Conservation (phyloP, 2,797 vertebrate genomes). For the Ataeniobius toweri region DNA sequence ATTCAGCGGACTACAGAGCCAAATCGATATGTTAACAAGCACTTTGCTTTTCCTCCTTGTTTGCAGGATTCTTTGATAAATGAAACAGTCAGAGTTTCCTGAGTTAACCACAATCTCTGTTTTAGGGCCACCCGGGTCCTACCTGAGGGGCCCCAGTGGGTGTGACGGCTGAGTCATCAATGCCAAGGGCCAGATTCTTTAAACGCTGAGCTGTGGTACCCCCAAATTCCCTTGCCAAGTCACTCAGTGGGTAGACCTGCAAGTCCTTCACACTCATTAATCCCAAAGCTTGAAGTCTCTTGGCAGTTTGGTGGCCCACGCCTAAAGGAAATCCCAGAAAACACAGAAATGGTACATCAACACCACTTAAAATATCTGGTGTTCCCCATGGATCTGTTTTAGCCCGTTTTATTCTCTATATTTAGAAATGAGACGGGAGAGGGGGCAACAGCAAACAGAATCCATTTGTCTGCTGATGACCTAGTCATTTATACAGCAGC, state of each 20-base stretch:
- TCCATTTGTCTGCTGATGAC: not conserved
- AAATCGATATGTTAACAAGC: not conserved
- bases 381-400: not conserved
- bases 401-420: not conserved
- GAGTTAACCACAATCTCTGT: not conserved
- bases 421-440: not conserved
- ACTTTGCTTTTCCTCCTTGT: not conserved
- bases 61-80: not conserved
- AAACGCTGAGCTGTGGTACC: constrained; percentile 78
- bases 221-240: constrained; percentile 85
- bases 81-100: not conserved
- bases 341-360: not conserved
- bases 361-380: not conserved
- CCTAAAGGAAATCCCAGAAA: constrained; percentile 68
- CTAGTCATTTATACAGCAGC: not conserved
- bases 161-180: constrained; percentile 84
- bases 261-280: constrained; percentile 81
- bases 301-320: constrained; percentile 85
- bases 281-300: constrained; percentile 83
- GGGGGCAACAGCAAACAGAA: not conserved
- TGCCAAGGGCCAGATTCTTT: constrained; percentile 84
- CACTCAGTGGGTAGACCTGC: constrained; percentile 76
- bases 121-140: not conserved
- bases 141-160: constrained; percentile 90
- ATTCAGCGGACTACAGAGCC: not conserved